phyloP scores from a whole-genome alignment of 23 tunicate genomes.

The Styela plicata region DNA sequence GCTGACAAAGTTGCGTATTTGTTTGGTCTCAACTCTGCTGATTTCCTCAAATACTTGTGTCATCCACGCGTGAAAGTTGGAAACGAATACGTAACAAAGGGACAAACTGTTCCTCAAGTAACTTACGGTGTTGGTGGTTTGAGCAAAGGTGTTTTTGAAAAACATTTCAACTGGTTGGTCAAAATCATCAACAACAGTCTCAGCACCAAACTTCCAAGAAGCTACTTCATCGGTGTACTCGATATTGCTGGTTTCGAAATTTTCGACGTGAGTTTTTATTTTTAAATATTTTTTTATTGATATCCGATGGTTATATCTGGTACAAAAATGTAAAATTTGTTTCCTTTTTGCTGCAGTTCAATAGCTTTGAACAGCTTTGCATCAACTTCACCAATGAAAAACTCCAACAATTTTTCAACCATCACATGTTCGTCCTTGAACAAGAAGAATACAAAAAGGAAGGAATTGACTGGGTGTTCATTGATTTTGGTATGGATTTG shows the following conservation, averaged over 20 bases:
- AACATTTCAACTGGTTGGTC: conserved; percentile 94
- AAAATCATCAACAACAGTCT: conserved; percentile 80
- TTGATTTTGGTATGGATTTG: conserved; percentile 99
- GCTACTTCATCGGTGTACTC: conserved; percentile 97
- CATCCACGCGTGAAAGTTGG: conserved; percentile 98
- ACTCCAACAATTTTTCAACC: conserved; percentile 99
- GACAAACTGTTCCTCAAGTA: conserved; percentile 90
- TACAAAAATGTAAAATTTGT: too few relatives aligned
- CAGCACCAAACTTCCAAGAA: conserved; percentile 93
- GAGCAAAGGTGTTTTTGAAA: conserved; percentile 82
- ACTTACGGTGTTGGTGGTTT: conserved; percentile 70
- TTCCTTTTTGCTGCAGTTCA: conserved; percentile 56
- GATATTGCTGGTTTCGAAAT: conserved; percentile 99
- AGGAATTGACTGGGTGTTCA: conserved; percentile 96
- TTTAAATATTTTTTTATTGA: too few relatives aligned
- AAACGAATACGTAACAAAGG: conserved; percentile 97
- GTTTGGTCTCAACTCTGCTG: conserved; percentile 96
- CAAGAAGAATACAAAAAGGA: conserved; percentile 99
- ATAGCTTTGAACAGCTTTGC: conserved; percentile 99
- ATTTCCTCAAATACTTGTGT: conserved; percentile 78
- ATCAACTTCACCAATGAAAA: conserved; percentile 99
- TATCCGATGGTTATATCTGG: too few relatives aligned
- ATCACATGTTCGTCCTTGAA: conserved; percentile 99
- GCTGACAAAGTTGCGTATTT: conserved; percentile 97
- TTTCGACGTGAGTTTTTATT: conserved; percentile 73